phyloP scores from a whole-genome alignment of 2,113 vertebrate genomes.

The Lanius collurio region DNA sequence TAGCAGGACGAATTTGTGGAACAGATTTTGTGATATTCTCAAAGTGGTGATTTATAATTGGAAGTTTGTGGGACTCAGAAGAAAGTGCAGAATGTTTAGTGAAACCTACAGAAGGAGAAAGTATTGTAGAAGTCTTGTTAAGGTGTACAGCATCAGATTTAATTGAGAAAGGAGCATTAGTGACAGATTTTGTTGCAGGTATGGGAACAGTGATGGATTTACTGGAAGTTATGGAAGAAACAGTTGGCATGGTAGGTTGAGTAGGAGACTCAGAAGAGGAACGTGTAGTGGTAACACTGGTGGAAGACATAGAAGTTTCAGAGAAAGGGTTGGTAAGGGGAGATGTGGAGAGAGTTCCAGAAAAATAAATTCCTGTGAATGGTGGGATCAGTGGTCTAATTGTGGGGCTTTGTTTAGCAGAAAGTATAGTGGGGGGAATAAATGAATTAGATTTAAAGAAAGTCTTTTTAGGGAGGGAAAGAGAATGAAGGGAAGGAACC shows the following conservation, averaged over 20 bases:
- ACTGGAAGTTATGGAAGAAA: not conserved
- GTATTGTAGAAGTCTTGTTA: not conserved
- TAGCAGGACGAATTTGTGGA: not conserved
- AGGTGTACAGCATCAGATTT: not conserved
- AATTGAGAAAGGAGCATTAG: not conserved
- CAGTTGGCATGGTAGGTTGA: not conserved
- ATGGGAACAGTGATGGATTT: not conserved
- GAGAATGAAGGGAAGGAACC: not conserved
- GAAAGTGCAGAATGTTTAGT: slow-evolving; percentile 22
- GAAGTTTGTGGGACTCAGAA: not conserved
- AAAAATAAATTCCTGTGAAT: not conserved
- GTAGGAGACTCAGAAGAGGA: not conserved
- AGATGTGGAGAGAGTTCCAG: not conserved
- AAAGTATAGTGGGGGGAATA: not conserved
- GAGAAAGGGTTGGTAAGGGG: not conserved
- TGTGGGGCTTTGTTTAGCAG: not conserved
- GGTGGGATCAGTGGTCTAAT: not conserved
- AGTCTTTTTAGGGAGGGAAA: not conserved
- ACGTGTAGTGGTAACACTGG: not conserved
- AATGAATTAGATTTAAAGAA: not conserved
- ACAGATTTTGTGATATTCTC: not conserved
- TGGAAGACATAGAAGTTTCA: not conserved
- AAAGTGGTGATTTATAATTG: not conserved
- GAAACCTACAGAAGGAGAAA: slow-evolving; percentile 28
- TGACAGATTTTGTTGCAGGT: not conserved